Conservation (phyloP, 64 coral and sea anemone species). For the Actinia tenebrosa region DNA sequence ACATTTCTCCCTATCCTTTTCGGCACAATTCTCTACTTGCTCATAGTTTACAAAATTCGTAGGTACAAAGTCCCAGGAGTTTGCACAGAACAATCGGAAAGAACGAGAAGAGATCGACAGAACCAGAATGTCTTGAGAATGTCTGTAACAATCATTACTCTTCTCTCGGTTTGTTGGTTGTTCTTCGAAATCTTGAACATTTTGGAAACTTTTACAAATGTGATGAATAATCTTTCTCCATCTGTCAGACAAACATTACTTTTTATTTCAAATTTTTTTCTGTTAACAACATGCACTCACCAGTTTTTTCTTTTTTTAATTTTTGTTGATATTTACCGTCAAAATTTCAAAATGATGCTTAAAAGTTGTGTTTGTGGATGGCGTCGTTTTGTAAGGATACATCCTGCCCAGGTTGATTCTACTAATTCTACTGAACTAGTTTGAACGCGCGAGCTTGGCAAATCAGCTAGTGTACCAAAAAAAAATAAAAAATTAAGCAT, state of each 20-base stretch:
- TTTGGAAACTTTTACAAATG: background rate
- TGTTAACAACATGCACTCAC: background rate
- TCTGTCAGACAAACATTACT: background rate
- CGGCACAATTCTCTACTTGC: background rate
- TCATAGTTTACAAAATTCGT: background rate
- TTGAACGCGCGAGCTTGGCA: too few species aligned
- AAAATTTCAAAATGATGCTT: background rate
- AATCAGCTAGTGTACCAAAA: too few species aligned
- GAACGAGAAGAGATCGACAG: background rate
- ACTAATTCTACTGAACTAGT: too few species aligned
- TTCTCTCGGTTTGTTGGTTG: background rate
- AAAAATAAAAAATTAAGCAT: too few species aligned
- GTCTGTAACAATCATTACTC: background rate
- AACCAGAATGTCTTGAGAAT: conserved; percentile 4
- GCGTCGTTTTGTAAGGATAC: background rate
- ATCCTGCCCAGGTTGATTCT: background rate
- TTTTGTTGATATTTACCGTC: conserved; percentile 3
- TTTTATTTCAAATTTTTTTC: background rate
- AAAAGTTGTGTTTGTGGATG: background rate
- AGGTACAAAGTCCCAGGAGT: background rate
- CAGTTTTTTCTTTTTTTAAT: background rate
- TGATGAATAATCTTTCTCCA: background rate
- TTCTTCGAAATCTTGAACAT: background rate
- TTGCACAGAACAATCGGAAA: background rate
- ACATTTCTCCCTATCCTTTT: background rate